Base-by-base conservation (phyloP, 2,888 invertebrate genomes). In the Drosophila limbata region DNA sequence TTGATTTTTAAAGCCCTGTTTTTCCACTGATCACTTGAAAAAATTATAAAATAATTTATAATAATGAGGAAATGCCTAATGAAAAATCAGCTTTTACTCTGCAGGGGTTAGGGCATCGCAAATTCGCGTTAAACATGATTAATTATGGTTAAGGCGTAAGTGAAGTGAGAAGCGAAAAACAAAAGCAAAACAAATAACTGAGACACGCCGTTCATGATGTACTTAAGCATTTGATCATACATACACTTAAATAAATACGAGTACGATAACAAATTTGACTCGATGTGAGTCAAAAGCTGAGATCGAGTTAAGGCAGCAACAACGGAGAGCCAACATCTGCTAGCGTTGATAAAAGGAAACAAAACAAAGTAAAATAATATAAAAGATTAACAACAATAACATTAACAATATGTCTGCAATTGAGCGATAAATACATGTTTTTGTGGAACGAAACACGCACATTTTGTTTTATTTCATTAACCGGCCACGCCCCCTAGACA, bases 391-490 rank as follows among this genome's bases (percentile, higher is more conserved):
- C 11, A 53, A 15, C 17, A 67, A 59, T 35, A 68, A 71, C 69
- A 70, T 64, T 56, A 59, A 52, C 21, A 53, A 50, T 21, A 67
- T 61, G 57, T 61, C 53, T 70, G 63, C 55, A 71, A 72, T 63
- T 74, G 71, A 73, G 72, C 75, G 79, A 84, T 80, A 83, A 85
- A 79, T 78, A 78, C 65, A 74, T 87, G 79, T 84, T 83, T 76
- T 72, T 88, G 83, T 78, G 80, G 74, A 73, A 70, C 70, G 67
- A 82, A 72, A 51, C 64, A 75, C 63, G 50, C 71, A 81, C 52
- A 65, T 53, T 42, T 60, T 51, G 31, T 69, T 79, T 66, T 55
- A 61, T 64, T 79, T 50, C 44, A 35, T 11, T 10, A 47, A 35
- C 8, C 15, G 3, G 15, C 53, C 57, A 68, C 78, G 73, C 78